phyloP scores from a whole-genome alignment of 2,797 vertebrate genomes.

The Sebastes variabilis region DNA sequence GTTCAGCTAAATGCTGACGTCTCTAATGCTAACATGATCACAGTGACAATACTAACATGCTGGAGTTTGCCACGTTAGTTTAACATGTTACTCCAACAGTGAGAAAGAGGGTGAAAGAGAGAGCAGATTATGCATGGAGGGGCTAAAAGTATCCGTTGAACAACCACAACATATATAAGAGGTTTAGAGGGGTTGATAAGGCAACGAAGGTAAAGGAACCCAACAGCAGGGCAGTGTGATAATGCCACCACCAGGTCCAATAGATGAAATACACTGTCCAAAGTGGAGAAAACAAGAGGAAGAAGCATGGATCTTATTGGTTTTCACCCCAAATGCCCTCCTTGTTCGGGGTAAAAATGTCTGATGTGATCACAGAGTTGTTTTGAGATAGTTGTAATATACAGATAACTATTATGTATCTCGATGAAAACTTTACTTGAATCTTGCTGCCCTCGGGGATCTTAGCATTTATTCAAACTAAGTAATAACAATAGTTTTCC shows the following conservation, averaged over 20 bases:
- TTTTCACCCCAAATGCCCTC: neutral
- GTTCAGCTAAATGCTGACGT: neutral
- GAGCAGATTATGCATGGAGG: slow-evolving; percentile 10
- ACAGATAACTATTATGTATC: neutral
- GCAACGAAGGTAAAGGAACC: neutral
- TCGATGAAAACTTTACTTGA: neutral
- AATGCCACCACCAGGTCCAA: neutral
- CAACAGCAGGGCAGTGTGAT: neutral
- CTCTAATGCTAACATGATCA: neutral
- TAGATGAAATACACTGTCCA: neutral
- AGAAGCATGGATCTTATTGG: neutral
- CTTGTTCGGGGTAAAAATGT: neutral
- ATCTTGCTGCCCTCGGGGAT: neutral
- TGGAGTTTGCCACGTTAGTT: neutral
- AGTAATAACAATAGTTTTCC: neutral
- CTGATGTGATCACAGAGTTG: neutral
- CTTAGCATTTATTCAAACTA: neutral
- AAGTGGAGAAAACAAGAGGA: neutral
- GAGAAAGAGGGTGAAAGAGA: neutral
- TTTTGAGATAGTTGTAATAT: neutral
- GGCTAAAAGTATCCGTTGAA: slow-evolving; percentile 3
- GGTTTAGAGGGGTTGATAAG: neutral
- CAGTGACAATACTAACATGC: neutral
- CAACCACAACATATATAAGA: neutral
- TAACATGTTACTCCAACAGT: neutral